phyloP scores from a whole-genome alignment of 2,113 vertebrate species.

The Chitala chitala region DNA sequence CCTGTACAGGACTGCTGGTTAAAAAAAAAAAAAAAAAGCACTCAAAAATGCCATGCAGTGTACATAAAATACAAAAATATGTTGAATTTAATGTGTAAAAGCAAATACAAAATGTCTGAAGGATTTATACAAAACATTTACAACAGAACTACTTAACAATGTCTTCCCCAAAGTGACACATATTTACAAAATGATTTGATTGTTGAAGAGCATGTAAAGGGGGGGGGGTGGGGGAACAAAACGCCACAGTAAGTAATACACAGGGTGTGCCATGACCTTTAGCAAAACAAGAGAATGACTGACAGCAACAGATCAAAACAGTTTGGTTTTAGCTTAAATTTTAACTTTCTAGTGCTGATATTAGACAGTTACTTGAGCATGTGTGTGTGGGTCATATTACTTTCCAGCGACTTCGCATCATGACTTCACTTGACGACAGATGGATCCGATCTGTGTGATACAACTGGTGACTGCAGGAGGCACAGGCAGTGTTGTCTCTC shows the following conservation, averaged over 20 bases:
- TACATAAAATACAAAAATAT: background rate
- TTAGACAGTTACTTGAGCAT: background rate
- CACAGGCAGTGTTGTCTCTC: conserved; percentile 48
- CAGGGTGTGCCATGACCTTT: background rate
- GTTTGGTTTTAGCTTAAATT: conserved; percentile 13
- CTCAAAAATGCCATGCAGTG: too few relatives aligned
- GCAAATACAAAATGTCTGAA: conserved; percentile 38
- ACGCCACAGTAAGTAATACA: background rate
- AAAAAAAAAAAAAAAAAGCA: conserved; percentile 8
- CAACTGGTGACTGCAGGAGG: conserved; percentile 67
- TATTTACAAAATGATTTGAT: too few relatives aligned
- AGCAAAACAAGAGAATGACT: background rate
- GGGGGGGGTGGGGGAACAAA: too few relatives aligned
- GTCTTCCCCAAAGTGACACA: conserved; percentile 2
- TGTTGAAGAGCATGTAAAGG: too few relatives aligned
- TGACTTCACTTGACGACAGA: conserved; percentile 57
- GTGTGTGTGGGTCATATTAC: background rate
- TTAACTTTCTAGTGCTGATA: background rate
- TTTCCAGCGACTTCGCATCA: conserved; percentile 26
- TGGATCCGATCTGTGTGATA: conserved; percentile 69
- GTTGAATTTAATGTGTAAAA: conserved; percentile 48
- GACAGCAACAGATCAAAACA: background rate
- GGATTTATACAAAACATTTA: conserved; percentile 32
- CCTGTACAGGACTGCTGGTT: background rate
- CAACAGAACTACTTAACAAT: conserved; percentile 23